Evolutionary conservation across 37 sponge, comb jelly and placozoan genomes (phyloP).

Genomic region (Aplysina aerophoba): DNA sequence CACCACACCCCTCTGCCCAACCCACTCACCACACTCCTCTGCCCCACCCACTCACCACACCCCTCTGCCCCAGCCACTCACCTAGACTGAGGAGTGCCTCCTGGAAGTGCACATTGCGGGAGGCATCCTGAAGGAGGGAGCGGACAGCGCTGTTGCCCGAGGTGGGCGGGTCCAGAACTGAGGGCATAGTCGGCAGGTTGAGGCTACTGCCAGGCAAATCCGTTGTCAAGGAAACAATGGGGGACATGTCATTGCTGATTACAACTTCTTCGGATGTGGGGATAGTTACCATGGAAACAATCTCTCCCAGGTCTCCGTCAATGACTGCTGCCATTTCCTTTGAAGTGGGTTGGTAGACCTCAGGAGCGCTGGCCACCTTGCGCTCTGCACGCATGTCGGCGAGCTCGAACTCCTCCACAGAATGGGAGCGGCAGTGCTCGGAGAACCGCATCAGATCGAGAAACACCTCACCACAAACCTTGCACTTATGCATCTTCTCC

Average conservation of each 20-base stretch:
- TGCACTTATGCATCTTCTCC: conserved; percentile 71
- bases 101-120: conserved; percentile 13
- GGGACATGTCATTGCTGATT: not conserved
- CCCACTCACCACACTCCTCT: too few relatives aligned
- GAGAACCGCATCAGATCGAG: conserved; percentile 72
- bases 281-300: conserved; percentile 25
- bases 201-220: not conserved
- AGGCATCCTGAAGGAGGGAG: not conserved
- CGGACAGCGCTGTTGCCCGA: not conserved
- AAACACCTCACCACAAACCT: conserved; percentile 76
- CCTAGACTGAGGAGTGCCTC: conserved; percentile 9
- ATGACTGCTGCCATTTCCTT: not conserved
- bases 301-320: not conserved
- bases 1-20: too few relatives aligned
- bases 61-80: not conserved
- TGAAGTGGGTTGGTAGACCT: not conserved
- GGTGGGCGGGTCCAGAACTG: not conserved
- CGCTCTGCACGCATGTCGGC: not conserved
- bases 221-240: not conserved
- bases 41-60: too few relatives aligned
- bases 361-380: not conserved
- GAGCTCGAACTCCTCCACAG: not conserved
- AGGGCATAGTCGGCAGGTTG: not conserved
- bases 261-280: conserved; percentile 21
- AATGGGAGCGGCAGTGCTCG: conserved; percentile 62